These are phyloP conservation scores for Nomada flava DNA, from an alignment of 2,888 invertebrate species.

Conservation along the genomic window DNA sequence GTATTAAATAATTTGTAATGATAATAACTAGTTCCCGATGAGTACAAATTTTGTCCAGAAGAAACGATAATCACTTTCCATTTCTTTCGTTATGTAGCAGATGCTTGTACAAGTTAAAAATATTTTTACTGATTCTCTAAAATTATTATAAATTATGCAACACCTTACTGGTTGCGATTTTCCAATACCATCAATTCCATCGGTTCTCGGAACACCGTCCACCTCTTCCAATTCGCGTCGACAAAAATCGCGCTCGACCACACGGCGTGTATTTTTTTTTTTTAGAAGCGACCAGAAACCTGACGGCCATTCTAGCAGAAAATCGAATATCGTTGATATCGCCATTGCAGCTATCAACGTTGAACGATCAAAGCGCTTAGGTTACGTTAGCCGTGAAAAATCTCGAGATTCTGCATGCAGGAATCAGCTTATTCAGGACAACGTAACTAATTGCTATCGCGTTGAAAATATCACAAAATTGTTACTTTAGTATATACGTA, in stretches of 20 bases:
- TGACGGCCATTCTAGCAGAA: constrained; percentile 31
- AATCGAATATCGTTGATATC: constrained; percentile 54
- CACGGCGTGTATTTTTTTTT: constrained; percentile 20
- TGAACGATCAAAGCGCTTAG: constrained; percentile 48
- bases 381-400: constrained; percentile 38
- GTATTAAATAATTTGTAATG: too few species aligned
- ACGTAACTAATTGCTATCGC: neutral
- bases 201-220: constrained; percentile 3
- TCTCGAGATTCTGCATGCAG: neutral
- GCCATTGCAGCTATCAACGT: constrained; percentile 51
- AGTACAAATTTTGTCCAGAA: neutral
- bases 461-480: too few species aligned
- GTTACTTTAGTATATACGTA: too few species aligned
- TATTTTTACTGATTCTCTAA: constrained; percentile 7
- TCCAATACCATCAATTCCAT: constrained; percentile 6
- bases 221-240: constrained; percentile 34
- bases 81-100: too few species aligned
- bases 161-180: neutral
- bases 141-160: neutral
- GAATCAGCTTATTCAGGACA: neutral
- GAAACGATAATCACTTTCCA: neutral
- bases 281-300: constrained; percentile 35
- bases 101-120: neutral
- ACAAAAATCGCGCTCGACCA: constrained; percentile 28
- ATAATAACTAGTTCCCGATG: too few species aligned